A percentile compares a stretch with the other conserved stretches of the same genome.
These are phyloP conservation scores for Pomacea canaliculata DNA, from an alignment of 2,888 invertebrate genomes.

Conservation along the genomic window DNA sequence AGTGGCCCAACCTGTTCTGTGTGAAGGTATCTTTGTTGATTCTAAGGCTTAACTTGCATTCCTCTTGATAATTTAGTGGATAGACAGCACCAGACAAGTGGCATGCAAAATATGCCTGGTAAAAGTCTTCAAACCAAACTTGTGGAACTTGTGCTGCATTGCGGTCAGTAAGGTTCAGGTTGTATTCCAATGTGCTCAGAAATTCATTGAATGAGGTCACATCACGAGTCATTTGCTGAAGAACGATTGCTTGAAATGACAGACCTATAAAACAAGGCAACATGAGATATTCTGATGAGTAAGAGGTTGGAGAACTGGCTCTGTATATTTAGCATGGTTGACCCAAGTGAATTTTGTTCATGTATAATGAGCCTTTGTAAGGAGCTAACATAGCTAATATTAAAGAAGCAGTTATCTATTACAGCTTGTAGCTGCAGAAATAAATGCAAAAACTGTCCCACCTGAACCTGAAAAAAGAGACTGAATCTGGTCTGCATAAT, in stretches of 20 bases:
- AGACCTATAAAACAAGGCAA: slow-evolving; percentile 1
- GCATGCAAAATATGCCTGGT: slow-evolving; percentile 60
- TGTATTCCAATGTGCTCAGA: slow-evolving; percentile 29
- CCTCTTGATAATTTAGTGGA: slow-evolving; percentile 12
- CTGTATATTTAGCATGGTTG: no score
- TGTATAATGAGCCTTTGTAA: no score
- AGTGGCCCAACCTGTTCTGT: no score
- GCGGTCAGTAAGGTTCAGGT: slow-evolving; percentile 43
- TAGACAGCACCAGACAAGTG: slow-evolving; percentile 34
- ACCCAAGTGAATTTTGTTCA: no score
- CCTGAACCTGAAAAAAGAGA: not conserved
- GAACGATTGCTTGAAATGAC: slow-evolving; percentile 8
- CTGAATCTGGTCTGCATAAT: slow-evolving; percentile 10
- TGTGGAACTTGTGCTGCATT: slow-evolving; percentile 59
- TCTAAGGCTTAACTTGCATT: no score
- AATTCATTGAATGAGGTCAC: slow-evolving; percentile 56
- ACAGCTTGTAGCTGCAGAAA: no score
- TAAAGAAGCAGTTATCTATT: no score
- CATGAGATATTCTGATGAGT: no score
- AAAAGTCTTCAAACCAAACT: slow-evolving; percentile 70
- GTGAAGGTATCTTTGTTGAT: no score
- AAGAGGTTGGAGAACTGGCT: no score
- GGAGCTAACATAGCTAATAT: no score
- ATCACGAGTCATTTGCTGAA: slow-evolving; percentile 40
- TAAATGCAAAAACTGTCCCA: no score